Percentiles rank a stretch among this genome's conserved stretches.
phyloP scores from a whole-genome alignment of 2,888 invertebrate genomes.

The Mesoligia furuncula region DNA sequence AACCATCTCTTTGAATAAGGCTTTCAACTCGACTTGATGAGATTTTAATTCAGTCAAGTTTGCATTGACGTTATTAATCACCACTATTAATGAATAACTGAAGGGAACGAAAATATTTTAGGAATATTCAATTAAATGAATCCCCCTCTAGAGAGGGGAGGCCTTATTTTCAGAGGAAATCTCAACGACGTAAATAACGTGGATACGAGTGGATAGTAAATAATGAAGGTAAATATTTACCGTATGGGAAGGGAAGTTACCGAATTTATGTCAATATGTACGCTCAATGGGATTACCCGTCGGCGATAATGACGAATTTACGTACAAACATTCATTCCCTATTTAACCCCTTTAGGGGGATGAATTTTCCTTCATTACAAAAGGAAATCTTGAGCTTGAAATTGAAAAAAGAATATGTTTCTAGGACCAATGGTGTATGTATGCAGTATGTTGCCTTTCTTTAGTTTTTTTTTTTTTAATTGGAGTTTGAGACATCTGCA shows the following conservation, averaged over 20 bases:
- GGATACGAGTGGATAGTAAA: not conserved
- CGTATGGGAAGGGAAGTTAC: not conserved
- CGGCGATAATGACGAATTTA: not conserved
- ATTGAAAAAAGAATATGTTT: too few relatives aligned
- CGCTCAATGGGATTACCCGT: not conserved
- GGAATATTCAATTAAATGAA: conserved; percentile 15
- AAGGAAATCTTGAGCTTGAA: not conserved
- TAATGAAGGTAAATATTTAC: conserved; percentile 1
- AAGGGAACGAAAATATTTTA: not conserved
- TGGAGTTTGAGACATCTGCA: not conserved
- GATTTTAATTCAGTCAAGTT: conserved; percentile 3
- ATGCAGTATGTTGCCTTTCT: too few relatives aligned
- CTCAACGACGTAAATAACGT: not conserved
- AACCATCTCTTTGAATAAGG: not conserved
- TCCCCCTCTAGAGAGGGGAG: not conserved
- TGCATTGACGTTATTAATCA: not conserved
- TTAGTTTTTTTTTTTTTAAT: too few relatives aligned
- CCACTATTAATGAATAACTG: too few relatives aligned
- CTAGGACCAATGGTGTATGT: too few relatives aligned
- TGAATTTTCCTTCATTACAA: not conserved
- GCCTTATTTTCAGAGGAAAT: not conserved
- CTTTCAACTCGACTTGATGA: conserved; percentile 7
- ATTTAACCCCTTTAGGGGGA: not conserved
- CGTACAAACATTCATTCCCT: not conserved
- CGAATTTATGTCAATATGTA: not conserved